Conservation (phyloP, 1,140 invertebrate genomes). For the Scaptomyza pallida region DNA sequence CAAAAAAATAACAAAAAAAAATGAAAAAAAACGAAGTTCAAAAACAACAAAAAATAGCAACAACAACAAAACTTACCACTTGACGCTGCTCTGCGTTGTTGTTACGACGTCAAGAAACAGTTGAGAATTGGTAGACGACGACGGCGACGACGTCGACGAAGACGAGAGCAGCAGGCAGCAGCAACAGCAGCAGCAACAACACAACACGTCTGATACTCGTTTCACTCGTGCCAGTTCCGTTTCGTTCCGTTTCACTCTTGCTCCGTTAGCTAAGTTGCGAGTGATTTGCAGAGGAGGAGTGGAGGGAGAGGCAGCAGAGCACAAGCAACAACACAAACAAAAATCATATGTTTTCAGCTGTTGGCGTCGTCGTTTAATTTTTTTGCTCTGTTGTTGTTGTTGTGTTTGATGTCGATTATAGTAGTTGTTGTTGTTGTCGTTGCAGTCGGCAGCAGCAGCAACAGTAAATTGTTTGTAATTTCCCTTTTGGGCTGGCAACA, state of each 20-base stretch:
- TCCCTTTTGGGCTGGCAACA: conserved; percentile 63
- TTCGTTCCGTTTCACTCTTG: conserved; percentile 24
- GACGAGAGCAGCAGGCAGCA: conserved; percentile 33
- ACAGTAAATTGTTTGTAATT: conserved; percentile 49
- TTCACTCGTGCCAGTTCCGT: conserved; percentile 40
- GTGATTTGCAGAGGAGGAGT: conserved; percentile 34
- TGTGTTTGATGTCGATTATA: conserved; percentile 26
- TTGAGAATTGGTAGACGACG: conserved; percentile 41
- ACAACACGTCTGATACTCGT: conserved; percentile 19
- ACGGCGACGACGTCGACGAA: conserved; percentile 28
- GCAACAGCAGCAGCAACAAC: conserved; percentile 33
- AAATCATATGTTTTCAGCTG: conserved; percentile 82
- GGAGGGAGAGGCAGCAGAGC: conserved; percentile 47
- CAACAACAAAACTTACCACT: conserved; percentile 52
- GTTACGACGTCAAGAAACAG: conserved; percentile 51
- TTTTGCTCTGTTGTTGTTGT: conserved; percentile 32
- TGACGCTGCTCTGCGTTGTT: conserved; percentile 45
- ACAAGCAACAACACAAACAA: conserved; percentile 78
- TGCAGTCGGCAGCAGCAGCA: conserved; percentile 54
- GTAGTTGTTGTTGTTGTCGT: conserved; percentile 39
- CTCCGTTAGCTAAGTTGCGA: conserved; percentile 29
- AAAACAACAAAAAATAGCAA: conserved; percentile 7
- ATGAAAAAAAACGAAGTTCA: conserved; percentile 11
- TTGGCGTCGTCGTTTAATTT: conserved; percentile 40
- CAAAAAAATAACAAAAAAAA: conserved; percentile 11